Evolutionary conservation across 2,888 invertebrate species (phyloP), one percentile per base, ranked within the genome.

Genomic region (Octonoba sinensis): DNA sequence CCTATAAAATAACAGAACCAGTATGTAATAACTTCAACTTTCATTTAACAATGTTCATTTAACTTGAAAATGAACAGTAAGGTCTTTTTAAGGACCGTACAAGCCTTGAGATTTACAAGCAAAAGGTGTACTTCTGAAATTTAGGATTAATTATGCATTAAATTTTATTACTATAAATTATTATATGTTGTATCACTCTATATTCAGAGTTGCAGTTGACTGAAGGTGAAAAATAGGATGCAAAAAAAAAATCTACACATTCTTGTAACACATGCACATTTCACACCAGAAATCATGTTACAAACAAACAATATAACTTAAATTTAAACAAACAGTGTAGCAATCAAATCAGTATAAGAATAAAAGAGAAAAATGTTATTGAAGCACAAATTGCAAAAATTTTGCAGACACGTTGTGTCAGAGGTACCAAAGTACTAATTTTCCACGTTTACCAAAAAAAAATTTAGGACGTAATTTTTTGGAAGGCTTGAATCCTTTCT

Each of bases 401-500:
- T 12, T 12, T 47, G 47, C 47, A 12, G 47, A 47, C 47, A 47
- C 11, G 11, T 47, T 47, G 15, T 47, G 11, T 47, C 15, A 47
- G 47, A 47, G 11, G n/a, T n/a, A n/a, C n/a, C n/a, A n/a, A n/a
- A n/a, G n/a, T n/a, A n/a, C n/a, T n/a, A 16, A 27, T 11, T 60
- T 22, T 13, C 22, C 16, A 16, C n/a, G 18, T 18, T 65, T 49
- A 66, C 67, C 64, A 44, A n/a, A 20, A 65, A 77, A 77, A 36
- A 51, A n/a, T 24, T 64, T 49, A 3, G 70, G 69, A 47, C 49
- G 74, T 18, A 81, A 22, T 20, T 54, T 69, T 54, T 73, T 73
- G 0, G 47, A 47, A 22, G 69, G 27, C 59, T 74, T 74, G 47
- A 27, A 81, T 13, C 57, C 64, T 24, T 62, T 67, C 47, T 47